These are phyloP conservation scores for Cheilosia pagana DNA, from an alignment of 2,888 invertebrate species.

Conservation along the genomic window DNA sequence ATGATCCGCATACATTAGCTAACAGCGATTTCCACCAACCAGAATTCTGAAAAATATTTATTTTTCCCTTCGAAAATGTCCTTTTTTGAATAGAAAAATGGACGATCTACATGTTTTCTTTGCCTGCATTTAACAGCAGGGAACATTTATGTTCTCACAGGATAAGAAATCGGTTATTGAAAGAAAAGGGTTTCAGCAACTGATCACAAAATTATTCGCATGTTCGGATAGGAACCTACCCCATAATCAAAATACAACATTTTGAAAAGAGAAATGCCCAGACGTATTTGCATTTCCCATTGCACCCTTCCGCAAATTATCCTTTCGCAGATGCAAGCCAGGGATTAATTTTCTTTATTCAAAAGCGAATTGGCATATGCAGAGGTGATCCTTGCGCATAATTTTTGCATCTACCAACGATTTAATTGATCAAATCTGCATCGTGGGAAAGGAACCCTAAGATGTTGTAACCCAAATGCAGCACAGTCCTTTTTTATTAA, in stretches of 20 bases:
- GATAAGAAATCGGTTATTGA: neutral
- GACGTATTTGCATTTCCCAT: slow-evolving; percentile 61
- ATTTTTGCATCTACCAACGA: slow-evolving; percentile 58
- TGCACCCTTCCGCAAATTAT: slow-evolving; percentile 61
- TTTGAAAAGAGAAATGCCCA: slow-evolving; percentile 3
- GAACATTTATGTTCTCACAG: slow-evolving; percentile 10
- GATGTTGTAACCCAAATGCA: slow-evolving; percentile 14
- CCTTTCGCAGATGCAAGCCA: slow-evolving; percentile 37
- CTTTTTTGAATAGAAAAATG: slow-evolving; percentile 44
- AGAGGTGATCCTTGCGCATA: slow-evolving; percentile 48
- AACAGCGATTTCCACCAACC: slow-evolving; percentile 34
- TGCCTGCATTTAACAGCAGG: neutral
- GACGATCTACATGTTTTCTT: neutral
- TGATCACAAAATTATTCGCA: slow-evolving; percentile 18
- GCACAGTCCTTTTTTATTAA: slow-evolving; percentile 30
- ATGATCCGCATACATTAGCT: neutral
- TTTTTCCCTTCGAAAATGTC: slow-evolving; percentile 33
- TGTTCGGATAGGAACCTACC: slow-evolving; percentile 3
- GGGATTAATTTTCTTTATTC: slow-evolving; percentile 68
- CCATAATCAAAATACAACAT: slow-evolving; percentile 61
- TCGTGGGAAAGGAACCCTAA: slow-evolving; percentile 67
- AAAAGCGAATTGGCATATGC: slow-evolving; percentile 36
- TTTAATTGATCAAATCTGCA: slow-evolving; percentile 57
- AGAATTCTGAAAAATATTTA: slow-evolving; percentile 31
- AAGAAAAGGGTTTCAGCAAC: slow-evolving; percentile 6